Percentiles rank a stretch among this genome's conserved stretches.
These are phyloP conservation scores for Clistopyga incitator DNA, from an alignment of 2,888 invertebrate species.

Conservation along the genomic window DNA sequence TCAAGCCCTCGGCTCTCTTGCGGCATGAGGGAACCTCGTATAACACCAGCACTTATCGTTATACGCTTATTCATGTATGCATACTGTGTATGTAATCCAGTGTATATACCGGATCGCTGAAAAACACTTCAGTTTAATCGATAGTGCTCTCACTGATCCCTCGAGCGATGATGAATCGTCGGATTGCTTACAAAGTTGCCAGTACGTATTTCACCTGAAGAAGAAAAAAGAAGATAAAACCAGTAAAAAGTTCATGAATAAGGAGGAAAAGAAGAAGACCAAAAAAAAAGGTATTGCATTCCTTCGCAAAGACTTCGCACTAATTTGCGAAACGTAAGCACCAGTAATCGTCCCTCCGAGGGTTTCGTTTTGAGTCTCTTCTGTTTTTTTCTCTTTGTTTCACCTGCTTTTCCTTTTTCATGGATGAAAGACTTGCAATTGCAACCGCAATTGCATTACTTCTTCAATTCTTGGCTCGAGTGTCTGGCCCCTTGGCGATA, in stretches of 20 bases:
- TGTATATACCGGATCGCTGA: neutral
- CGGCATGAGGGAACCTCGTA: neutral
- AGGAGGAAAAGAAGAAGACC: neutral
- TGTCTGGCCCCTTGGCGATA: neutral
- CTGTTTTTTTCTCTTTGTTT: neutral
- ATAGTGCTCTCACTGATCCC: conserved; percentile 7
- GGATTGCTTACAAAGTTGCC: conserved; percentile 12
- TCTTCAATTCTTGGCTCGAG: conserved; percentile 11
- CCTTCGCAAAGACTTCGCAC: neutral
- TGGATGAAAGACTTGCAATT: conserved; percentile 3
- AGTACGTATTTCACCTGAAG: neutral
- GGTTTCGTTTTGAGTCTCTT: neutral
- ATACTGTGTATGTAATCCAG: neutral
- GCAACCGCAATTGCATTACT: conserved; percentile 11
- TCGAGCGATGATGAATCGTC: neutral
- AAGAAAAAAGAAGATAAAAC: neutral
- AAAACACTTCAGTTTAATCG: neutral
- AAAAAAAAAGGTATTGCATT: conserved; percentile 4
- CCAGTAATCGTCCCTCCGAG: neutral
- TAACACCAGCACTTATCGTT: neutral
- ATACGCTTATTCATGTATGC: conserved; percentile 4
- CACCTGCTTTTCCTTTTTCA: neutral
- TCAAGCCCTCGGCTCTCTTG: conserved; percentile 1
- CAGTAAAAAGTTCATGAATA: neutral
- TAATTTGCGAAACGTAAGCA: conserved; percentile 4